A percentile compares a stretch with the other conserved stretches of the same genome.
Evolutionary conservation across 2,888 invertebrate genomes (phyloP).

Genomic region (Cosmopolites sordidus): DNA sequence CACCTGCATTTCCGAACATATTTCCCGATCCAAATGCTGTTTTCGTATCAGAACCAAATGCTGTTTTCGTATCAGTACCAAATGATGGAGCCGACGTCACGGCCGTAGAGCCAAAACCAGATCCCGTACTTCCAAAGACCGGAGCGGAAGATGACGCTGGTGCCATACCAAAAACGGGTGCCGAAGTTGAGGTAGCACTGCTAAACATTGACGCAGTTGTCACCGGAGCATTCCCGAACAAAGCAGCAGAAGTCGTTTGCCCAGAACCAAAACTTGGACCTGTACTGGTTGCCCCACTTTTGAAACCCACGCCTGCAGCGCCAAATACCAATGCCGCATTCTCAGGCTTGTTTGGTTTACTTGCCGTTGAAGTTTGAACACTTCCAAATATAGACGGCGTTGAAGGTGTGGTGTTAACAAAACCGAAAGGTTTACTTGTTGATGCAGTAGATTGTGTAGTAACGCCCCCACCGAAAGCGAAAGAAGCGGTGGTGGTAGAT

Average conservation of each 20-base stretch:
- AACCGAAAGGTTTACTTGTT: constrained; percentile 5
- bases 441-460: constrained; percentile 4
- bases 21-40: constrained; percentile 9
- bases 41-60: constrained; percentile 12
- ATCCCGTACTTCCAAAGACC: neutral
- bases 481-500: constrained; percentile 3
- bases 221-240: constrained; percentile 8
- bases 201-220: constrained; percentile 6
- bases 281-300: neutral
- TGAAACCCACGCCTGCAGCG: constrained; percentile 3
- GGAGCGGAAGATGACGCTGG: neutral
- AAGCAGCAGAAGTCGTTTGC: constrained; percentile 1
- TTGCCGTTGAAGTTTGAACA: neutral
- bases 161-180: constrained; percentile 6
- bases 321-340: constrained; percentile 17
- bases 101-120: constrained; percentile 4
- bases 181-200: neutral
- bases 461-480: neutral
- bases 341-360: neutral
- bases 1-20: constrained; percentile 5
- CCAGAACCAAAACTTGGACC: neutral
- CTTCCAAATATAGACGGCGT: neutral
- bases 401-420: constrained; percentile 10
- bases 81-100: neutral
- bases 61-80: constrained; percentile 2